Evolutionary conservation across 2,888 invertebrate genomes (phyloP), one percentile per base, ranked within the genome.

Genomic region (Diloba caeruleocephala): DNA sequence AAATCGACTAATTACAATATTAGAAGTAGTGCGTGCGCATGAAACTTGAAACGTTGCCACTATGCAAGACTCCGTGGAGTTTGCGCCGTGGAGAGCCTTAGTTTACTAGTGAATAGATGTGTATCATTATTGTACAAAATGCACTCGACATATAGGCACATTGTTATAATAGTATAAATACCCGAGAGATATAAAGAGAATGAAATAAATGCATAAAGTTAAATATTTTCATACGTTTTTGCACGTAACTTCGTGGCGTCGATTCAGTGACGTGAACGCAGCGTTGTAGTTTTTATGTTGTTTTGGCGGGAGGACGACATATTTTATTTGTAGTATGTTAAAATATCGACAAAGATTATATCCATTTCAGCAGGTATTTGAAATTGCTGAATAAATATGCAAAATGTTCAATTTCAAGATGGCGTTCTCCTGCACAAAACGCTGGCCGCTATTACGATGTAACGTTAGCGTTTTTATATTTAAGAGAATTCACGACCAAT

Each of bases 211-310:
- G 87, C 89, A 86, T 90, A 92, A 92, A 90, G 81, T 86, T 88
- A 79, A 78, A 91, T 92, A 92, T 93, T 93, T 93, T 93, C 92
- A 89, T 93, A 93, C 92, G 88, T 91, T 92, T 92, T 92, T 93
- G 93, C 93, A 93, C 92, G 87, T 88, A 85, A 89, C 75, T 76
- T 78, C 75, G 81, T 82, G 81, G 82, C 84, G 81, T 74, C 82
- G 79, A 72, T 66, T 68, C 73, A 73, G 74, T 74, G 76, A 78
- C 71, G 78, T 74, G 61, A 65, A 71, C 76, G 85, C 84, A 78
- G 77, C 78, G 82, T 87, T 85, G 85, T 80, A 79, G 79, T 62
- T 77, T 76, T 75, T 72, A 68, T 59, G 59, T 68, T 43, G 81
- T 82, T 80, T 81, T 81, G 77, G 80, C 81, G 88, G 82, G 79